Evolutionary conservation across 1,140 invertebrate species (phyloP), one percentile per base, ranked within the genome.

Genomic region (Globodera rostochiensis): DNA sequence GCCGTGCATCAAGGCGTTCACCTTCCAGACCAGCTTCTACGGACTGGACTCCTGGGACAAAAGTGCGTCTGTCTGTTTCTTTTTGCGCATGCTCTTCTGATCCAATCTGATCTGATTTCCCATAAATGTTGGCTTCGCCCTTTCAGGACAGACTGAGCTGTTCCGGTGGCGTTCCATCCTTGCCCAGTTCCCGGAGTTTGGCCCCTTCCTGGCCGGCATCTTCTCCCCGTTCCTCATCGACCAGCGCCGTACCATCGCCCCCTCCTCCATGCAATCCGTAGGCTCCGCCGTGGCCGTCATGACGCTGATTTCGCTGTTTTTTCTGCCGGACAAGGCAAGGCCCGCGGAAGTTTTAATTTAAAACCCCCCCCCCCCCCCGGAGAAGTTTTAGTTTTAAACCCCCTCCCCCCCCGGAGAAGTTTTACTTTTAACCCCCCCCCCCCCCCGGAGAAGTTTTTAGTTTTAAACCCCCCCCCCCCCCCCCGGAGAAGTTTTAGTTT

Each of bases 21-120:
- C 86, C 11, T 89, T 89, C 83, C 88, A 90, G 83, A 89, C 88
- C 13, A 87, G 85, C 21, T 89, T 90, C 82, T 89, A 89, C 74
- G 88, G 87, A 21, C 82, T 89, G 19, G 83, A 89, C 71, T 89
- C 87, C 7, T 89, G 88, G 88, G 88, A 89, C 66, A 89, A 89
- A 78, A 84, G 88, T 76, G 69, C 8, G 69, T 45, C 46, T 25
- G 7, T 13, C 57, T 64, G 57, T 13, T 11, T 9, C 57, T 19
- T 19, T 64, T 36, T 36, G 36, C 36, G 2, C 36, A 36, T 36
- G 36, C 36, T 36, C 36, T 36, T 36, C 36, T 3, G 36, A 36
- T 36, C 36, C 2, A 1, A 36, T 36, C 36, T 36, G 36, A 36
- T 36, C 36, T 36, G 36, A 36, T 36, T 19, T 6, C 5, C 19